Percentiles rank a stretch among this genome's conserved stretches.
Conservation (phyloP, 2,113 vertebrate genomes). For the Progne subis region DNA sequence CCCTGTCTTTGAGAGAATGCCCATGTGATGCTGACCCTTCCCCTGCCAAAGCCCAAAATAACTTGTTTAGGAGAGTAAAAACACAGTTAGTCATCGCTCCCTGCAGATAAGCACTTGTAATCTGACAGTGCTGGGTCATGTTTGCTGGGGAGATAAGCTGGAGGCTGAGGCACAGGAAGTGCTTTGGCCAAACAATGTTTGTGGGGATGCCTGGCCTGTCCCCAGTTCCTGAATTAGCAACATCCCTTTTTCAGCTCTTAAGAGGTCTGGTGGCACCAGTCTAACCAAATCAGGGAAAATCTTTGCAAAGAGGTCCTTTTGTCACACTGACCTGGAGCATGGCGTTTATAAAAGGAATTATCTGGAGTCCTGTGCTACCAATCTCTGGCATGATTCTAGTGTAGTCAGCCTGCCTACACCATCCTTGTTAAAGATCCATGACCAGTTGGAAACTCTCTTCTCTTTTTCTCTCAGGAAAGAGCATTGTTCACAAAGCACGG, state of each 20-base stretch:
- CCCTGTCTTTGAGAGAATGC: not conserved
- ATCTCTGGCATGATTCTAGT: not conserved
- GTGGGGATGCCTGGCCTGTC: not conserved
- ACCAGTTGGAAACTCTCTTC: not conserved
- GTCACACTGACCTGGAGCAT: too few species aligned
- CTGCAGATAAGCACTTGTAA: slow-evolving; percentile 50
- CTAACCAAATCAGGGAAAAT: not conserved
- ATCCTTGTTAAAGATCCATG: not conserved
- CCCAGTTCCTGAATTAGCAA: slow-evolving; percentile 25
- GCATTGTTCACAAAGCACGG: not conserved
- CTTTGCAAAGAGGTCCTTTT: not conserved
- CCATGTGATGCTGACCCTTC: not conserved
- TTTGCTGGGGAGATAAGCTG: slow-evolving; percentile 53
- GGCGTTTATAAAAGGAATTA: not conserved
- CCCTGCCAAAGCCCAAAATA: slow-evolving; percentile 27
- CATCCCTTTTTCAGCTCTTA: not conserved
- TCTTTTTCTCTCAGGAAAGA: not conserved
- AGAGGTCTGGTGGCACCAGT: not conserved
- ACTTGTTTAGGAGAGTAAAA: slow-evolving; percentile 22
- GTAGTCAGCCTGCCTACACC: not conserved
- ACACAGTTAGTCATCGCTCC: not conserved
- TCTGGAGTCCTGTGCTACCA: not conserved
- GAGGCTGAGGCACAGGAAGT: slow-evolving; percentile 41
- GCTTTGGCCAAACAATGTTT: slow-evolving; percentile 2
- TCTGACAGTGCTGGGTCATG: slow-evolving; percentile 39